Evolutionary conservation across 2,113 vertebrate genomes (phyloP).

Genomic region (Felis catus): F.catus_Fca126_mat1.0 CM031412.1:92657001-92657500

Average conservation of each 20-base stretch:
- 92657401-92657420: neutral
- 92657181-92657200: too few species aligned
- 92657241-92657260: neutral
- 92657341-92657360: neutral
- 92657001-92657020: too few species aligned
- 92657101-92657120: too few species aligned
- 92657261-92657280: neutral
- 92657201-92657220: neutral
- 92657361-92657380: neutral
- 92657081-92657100: too few species aligned
- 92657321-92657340: neutral
- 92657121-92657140: too few species aligned
- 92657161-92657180: too few species aligned
- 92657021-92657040: too few species aligned
- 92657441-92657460: neutral
- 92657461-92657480: neutral
- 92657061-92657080: too few species aligned
- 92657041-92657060: too few species aligned
- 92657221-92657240: neutral
- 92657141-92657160: too few species aligned
- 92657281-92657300: neutral
- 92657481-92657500: neutral
- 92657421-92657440: neutral
- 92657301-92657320: neutral
- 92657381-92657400: neutral